Conservation (phyloP, 2,113 vertebrate genomes). For the Stictonetta naevosa region DNA sequence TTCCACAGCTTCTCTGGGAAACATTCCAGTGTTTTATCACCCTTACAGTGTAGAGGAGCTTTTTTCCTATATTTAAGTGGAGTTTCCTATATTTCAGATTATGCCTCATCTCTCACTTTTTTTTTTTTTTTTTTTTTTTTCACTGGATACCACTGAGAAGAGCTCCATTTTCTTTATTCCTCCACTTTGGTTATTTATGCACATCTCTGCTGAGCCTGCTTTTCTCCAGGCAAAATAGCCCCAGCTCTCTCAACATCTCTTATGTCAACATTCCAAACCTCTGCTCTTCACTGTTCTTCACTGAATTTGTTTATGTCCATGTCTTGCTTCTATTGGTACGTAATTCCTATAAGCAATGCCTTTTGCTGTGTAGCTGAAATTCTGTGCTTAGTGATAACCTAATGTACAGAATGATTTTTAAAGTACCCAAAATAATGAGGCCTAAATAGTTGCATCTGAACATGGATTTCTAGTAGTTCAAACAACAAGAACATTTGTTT, state of each 20-base stretch:
- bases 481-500: neutral
- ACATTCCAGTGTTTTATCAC: neutral
- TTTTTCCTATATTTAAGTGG: neutral
- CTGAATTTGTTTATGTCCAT: neutral
- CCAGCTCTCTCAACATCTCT: neutral
- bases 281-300: neutral
- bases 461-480: neutral
- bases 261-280: accelerated
- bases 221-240: neutral
- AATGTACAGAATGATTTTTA: neutral
- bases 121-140: too few relatives aligned
- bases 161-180: neutral
- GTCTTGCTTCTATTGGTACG: neutral
- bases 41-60: neutral
- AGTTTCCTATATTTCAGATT: neutral
- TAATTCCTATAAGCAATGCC: neutral
- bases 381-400: neutral
- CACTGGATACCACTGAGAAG: too few relatives aligned
- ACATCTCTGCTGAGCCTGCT: neutral
- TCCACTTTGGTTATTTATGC: neutral
- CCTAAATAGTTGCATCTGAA: neutral
- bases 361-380: neutral
- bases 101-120: neutral
- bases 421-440: neutral
- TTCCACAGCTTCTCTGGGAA: neutral